Conservation (phyloP, 2,888 invertebrate species). For the Molorchus minor region DNA sequence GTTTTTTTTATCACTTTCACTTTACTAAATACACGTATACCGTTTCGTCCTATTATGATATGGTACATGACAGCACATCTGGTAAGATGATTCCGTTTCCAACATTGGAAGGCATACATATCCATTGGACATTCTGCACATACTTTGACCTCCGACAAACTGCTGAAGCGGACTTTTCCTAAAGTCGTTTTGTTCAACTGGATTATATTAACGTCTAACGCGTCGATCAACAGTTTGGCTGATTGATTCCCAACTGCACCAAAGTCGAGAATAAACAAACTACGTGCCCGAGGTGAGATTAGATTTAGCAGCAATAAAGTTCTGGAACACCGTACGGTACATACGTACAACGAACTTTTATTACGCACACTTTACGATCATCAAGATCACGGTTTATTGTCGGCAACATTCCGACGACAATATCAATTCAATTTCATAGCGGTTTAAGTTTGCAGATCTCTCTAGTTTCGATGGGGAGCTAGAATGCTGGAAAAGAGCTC, state of each 20-base stretch:
- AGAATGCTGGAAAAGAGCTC: no score
- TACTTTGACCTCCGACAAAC: no score
- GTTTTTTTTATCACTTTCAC: no score
- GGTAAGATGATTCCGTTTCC: no score
- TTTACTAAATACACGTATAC: no score
- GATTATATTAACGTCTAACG: conserved; percentile 20
- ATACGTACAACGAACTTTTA: conserved; percentile 54
- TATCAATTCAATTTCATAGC: conserved; percentile 58
- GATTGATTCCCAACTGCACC: conserved; percentile 38
- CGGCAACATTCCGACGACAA: conserved; percentile 51
- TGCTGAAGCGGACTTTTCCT: no score
- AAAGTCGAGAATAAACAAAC: conserved; percentile 44
- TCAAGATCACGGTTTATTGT: conserved; percentile 59
- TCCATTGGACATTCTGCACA: no score
- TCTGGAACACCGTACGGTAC: conserved; percentile 46
- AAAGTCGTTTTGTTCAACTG: not conserved
- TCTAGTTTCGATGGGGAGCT: not conserved
- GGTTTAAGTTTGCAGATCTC: conserved; percentile 28
- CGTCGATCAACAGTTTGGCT: conserved; percentile 34
- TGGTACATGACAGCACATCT: no score
- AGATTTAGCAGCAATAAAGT: conserved; percentile 47
- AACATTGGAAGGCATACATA: no score
- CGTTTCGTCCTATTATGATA: no score
- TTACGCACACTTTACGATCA: conserved; percentile 59
- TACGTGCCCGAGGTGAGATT: conserved; percentile 48